Conservation (phyloP, 2,888 invertebrate species). For the Pedicia rivosa region DNA sequence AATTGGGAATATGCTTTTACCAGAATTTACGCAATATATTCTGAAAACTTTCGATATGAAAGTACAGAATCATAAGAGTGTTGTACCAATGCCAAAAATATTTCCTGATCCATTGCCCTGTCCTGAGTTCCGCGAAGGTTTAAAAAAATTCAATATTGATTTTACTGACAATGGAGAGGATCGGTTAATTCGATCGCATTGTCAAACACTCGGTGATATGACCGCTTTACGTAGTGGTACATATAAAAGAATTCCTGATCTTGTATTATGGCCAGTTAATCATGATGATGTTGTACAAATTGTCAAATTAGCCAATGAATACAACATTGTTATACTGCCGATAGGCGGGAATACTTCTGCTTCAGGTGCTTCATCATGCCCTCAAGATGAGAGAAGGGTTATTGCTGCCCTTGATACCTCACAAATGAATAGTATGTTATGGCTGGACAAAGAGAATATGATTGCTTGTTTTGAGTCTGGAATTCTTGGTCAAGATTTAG, state of each 20-base stretch:
- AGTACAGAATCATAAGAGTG: conserved; percentile 28
- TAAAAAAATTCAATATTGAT: conserved; percentile 37
- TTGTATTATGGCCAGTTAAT: conserved; percentile 80
- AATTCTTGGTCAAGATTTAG: conserved; percentile 88
- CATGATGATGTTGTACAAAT: conserved; percentile 76
- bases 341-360: conserved; percentile 93
- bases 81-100: conserved; percentile 39
- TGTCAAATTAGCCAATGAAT: conserved; percentile 55
- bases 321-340: conserved; percentile 74
- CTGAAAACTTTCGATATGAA: conserved; percentile 52
- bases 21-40: conserved; percentile 71
- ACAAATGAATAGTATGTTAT: conserved; percentile 88
- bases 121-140: conserved; percentile 38
- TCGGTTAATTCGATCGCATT: conserved; percentile 75
- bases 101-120: conserved; percentile 53
- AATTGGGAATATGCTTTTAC: conserved; percentile 49
- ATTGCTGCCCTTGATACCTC: conserved; percentile 87
- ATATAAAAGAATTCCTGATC: conserved; percentile 78
- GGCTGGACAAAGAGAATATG: conserved; percentile 78
- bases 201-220: conserved; percentile 86
- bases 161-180: conserved; percentile 64
- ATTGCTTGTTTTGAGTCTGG: conserved; percentile 76
- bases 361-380: conserved; percentile 75
- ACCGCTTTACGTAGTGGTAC: conserved; percentile 53
- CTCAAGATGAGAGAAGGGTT: conserved; percentile 54